A percentile compares a stretch with the other conserved stretches of the same genome.
Evolutionary conservation across 2,888 invertebrate species (phyloP).

Genomic region (Muschampia plurimacula): DNA sequence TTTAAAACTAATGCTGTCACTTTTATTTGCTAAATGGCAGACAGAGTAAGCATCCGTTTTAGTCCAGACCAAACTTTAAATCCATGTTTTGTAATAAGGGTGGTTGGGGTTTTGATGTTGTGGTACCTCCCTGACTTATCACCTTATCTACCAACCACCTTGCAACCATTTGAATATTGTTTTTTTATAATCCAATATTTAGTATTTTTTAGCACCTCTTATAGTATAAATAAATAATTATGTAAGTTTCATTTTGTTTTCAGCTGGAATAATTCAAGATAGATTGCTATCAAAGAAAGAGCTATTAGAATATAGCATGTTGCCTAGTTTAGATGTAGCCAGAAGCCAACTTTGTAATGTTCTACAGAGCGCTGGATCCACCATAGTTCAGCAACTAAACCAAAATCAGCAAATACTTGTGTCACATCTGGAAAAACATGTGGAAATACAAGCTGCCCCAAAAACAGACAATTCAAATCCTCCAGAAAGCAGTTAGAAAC

Average conservation of each 20-base stretch:
- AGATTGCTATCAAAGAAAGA: slow-evolving; percentile 89
- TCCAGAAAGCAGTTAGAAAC: slow-evolving; percentile 9
- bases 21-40: too few species aligned
- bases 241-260: slow-evolving; percentile 47
- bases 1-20: too few species aligned
- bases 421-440: slow-evolving; percentile 87
- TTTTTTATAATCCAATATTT: too few species aligned
- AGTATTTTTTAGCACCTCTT: too few species aligned
- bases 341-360: slow-evolving; percentile 89
- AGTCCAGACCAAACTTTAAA: too few species aligned
- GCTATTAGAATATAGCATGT: slow-evolving; percentile 87
- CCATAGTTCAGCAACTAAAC: slow-evolving; percentile 88
- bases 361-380: slow-evolving; percentile 87
- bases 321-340: slow-evolving; percentile 88
- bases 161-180: too few species aligned
- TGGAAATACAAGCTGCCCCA: slow-evolving; percentile 60
- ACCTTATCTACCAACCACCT: too few species aligned
- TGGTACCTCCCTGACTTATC: too few species aligned
- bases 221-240: not conserved
- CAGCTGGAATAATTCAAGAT: slow-evolving; percentile 91
- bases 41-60: too few species aligned
- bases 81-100: too few species aligned
- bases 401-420: slow-evolving; percentile 89
- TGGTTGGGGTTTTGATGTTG: too few species aligned
- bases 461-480: slow-evolving; percentile 11